Conservation (phyloP, 2,113 vertebrate species). For the Spermophilus dauricus region DNA sequence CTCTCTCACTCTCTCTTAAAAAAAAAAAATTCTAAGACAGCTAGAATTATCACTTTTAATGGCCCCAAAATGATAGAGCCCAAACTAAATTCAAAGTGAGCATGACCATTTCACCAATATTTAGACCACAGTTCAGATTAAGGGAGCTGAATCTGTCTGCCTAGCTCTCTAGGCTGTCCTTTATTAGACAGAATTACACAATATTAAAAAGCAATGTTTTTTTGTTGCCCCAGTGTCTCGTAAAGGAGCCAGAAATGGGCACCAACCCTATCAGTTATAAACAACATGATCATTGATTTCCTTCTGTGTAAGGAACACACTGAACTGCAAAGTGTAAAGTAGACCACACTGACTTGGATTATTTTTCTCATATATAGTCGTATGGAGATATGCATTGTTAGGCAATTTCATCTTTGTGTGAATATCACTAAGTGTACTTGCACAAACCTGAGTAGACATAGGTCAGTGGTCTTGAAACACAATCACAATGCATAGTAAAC, state of each 20-base stretch:
- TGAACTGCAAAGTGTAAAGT: neutral
- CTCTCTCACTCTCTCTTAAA: no score
- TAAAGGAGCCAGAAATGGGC: neutral
- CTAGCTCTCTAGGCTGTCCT: neutral
- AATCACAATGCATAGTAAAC: neutral
- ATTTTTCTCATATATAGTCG: neutral
- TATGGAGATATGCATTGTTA: neutral
- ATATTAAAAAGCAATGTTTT: neutral
- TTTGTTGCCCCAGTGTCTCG: neutral
- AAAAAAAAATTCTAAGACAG: constrained; percentile 21
- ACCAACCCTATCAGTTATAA: neutral
- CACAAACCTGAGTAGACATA: neutral
- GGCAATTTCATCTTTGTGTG: neutral
- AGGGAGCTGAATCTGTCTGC: neutral
- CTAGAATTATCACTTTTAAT: neutral
- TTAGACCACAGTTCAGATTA: neutral
- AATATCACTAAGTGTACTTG: neutral
- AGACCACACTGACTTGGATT: neutral
- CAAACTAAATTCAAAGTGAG: neutral
- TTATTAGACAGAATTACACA: neutral
- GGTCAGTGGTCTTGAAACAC: neutral
- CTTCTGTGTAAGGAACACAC: neutral
- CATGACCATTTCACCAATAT: neutral
- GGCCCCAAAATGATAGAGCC: neutral
- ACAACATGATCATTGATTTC: neutral